phyloP scores from a whole-genome alignment of 2,113 vertebrate genomes.

The Myiozetetes cayanensis region DNA sequence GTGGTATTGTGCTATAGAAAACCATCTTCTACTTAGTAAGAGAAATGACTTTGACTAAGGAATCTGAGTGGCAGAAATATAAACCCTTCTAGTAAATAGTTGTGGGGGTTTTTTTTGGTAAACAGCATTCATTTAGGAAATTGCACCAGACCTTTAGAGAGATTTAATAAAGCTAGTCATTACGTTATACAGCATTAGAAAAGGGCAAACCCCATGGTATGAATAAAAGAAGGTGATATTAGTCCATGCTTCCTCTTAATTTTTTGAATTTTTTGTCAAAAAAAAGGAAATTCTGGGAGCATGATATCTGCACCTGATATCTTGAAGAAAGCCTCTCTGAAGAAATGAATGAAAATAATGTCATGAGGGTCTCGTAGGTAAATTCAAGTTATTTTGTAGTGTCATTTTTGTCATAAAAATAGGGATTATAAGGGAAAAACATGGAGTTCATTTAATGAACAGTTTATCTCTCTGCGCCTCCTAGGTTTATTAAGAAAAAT shows the following conservation, averaged over 20 bases:
- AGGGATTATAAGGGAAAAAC: neutral
- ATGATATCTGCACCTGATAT: neutral
- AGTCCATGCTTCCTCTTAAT: neutral
- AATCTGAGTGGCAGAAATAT: neutral
- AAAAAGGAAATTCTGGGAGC: neutral
- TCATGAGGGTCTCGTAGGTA: neutral
- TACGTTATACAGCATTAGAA: neutral
- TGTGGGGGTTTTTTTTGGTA: neutral
- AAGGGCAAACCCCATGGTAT: neutral
- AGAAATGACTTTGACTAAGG: constrained; percentile 15
- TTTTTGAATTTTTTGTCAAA: neutral
- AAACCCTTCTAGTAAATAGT: neutral
- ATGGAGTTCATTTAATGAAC: neutral
- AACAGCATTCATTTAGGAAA: neutral
- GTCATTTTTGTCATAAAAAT: neutral
- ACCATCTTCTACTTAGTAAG: neutral
- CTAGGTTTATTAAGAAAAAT: neutral
- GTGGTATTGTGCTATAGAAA: neutral
- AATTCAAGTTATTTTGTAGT: neutral
- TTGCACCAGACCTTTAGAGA: neutral
- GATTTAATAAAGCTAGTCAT: constrained; percentile 20
- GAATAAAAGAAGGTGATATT: neutral
- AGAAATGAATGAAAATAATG: neutral
- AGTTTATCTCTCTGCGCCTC: neutral
- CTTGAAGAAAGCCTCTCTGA: neutral